Conservation (phyloP, 1,140 invertebrate genomes). For the Spodoptera frugiperda region DNA sequence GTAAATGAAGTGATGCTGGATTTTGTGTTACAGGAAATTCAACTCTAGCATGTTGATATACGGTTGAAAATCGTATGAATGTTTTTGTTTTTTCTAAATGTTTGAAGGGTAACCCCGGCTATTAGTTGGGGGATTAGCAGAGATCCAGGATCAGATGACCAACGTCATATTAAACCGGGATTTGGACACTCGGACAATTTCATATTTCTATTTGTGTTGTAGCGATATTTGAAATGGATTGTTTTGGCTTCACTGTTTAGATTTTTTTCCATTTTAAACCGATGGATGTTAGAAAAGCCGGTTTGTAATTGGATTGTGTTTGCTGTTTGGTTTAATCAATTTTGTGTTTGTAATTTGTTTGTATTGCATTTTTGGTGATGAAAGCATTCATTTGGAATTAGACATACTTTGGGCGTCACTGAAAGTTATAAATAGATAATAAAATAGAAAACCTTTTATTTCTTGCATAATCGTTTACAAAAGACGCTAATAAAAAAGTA, state of each 20-base stretch:
- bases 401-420: no score
- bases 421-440: no score
- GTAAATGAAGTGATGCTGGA: constrained; percentile 59
- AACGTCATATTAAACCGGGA: constrained; percentile 80
- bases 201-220: constrained; percentile 65
- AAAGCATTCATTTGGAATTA: no score
- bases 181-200: constrained; percentile 80
- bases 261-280: constrained; percentile 36
- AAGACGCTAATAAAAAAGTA: no score
- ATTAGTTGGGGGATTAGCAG: constrained; percentile 79
- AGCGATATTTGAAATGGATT: constrained; percentile 34
- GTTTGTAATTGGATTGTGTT: constrained; percentile 14
- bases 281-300: neutral
- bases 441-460: no score
- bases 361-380: no score
- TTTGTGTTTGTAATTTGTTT: neutral
- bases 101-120: constrained; percentile 69
- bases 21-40: constrained; percentile 44
- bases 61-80: constrained; percentile 50
- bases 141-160: constrained; percentile 81
- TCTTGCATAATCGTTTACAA: no score
- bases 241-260: constrained; percentile 19
- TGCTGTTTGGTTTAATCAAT: neutral
- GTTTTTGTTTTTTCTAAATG: constrained; percentile 54
- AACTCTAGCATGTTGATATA: constrained; percentile 29